These are phyloP conservation scores for Scophthalmus maximus DNA, from an alignment of 2,113 vertebrate genomes.

Conservation along the genomic window DNA sequence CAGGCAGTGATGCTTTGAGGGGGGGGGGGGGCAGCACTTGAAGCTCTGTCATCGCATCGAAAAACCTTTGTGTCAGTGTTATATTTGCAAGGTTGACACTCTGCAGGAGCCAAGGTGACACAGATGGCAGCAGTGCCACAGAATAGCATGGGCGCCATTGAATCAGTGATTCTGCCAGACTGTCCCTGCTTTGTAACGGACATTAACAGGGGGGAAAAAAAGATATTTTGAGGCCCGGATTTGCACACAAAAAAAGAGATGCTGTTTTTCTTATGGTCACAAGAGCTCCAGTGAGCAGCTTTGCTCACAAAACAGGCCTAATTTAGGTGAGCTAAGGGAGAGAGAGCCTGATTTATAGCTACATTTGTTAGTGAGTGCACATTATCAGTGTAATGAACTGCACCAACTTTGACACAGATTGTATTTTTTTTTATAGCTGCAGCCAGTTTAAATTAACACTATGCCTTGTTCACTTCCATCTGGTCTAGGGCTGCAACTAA, in stretches of 20 bases:
- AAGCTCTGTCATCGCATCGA: conserved; percentile 22
- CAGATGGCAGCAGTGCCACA: conserved; percentile 55
- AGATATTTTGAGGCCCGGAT: conserved; percentile 26
- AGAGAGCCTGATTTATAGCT: not conserved
- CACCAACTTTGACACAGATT: not conserved
- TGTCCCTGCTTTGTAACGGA: conserved; percentile 50
- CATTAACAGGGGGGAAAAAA: conserved; percentile 40
- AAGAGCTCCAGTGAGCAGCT: conserved; percentile 10
- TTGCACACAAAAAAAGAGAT: conserved; percentile 22
- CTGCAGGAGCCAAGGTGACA: conserved; percentile 54
- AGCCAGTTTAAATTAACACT: conserved; percentile 15
- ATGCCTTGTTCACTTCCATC: conserved; percentile 9
- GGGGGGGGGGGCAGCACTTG: not conserved
- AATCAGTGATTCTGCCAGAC: conserved; percentile 46
- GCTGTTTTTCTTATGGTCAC: conserved; percentile 26
- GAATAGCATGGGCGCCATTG: conserved; percentile 36
- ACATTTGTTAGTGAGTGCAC: no score
- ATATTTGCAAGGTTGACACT: conserved; percentile 45
- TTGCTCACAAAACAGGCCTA: conserved; percentile 25
- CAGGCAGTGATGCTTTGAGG: conserved; percentile 15
- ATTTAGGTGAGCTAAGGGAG: not conserved
- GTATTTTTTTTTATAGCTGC: not conserved
- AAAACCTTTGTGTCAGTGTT: conserved; percentile 45
- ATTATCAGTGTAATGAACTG: not conserved
- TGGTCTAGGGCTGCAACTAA: no score